Percentiles rank a stretch among this genome's conserved stretches.
phyloP scores from a whole-genome alignment of 1,140 invertebrate species.

The Probaryconus sp. region DNA sequence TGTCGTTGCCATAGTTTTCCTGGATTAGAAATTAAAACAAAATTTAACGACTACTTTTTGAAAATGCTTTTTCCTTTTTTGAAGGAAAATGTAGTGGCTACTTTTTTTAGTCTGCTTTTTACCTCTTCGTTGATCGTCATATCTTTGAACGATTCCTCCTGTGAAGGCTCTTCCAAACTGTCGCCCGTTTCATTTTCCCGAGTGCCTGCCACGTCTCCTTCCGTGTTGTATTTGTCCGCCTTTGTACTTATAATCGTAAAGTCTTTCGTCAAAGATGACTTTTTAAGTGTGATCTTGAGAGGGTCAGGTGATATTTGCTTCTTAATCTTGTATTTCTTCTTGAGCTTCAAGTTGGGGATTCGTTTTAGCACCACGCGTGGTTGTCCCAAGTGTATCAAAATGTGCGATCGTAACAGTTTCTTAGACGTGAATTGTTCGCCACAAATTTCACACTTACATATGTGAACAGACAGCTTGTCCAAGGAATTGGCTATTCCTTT shows the following conservation, averaged over 20 bases:
- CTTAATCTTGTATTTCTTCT: conserved; percentile 70
- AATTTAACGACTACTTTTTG: no score
- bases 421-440: conserved; percentile 68
- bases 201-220: conserved; percentile 70
- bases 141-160: conserved; percentile 69
- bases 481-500: conserved; percentile 49
- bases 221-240: conserved; percentile 55
- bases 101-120: no score
- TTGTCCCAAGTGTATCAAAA: conserved; percentile 69
- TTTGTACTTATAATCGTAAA: conserved; percentile 74
- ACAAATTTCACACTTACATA: conserved; percentile 72
- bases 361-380: conserved; percentile 72
- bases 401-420: conserved; percentile 70
- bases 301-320: conserved; percentile 67
- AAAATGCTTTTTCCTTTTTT: no score
- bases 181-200: conserved; percentile 70
- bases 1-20: conserved; percentile 70
- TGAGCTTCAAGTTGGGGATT: conserved; percentile 64
- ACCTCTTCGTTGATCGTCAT: conserved; percentile 75
- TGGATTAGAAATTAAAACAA: conserved; percentile 41
- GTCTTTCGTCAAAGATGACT: conserved; percentile 70
- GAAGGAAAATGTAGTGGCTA: no score
- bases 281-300: conserved; percentile 72
- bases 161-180: conserved; percentile 64
- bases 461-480: conserved; percentile 41